These are phyloP conservation scores for Drosophila repletoides DNA, from an alignment of 1,140 invertebrate genomes.

Conservation along the genomic window DNA sequence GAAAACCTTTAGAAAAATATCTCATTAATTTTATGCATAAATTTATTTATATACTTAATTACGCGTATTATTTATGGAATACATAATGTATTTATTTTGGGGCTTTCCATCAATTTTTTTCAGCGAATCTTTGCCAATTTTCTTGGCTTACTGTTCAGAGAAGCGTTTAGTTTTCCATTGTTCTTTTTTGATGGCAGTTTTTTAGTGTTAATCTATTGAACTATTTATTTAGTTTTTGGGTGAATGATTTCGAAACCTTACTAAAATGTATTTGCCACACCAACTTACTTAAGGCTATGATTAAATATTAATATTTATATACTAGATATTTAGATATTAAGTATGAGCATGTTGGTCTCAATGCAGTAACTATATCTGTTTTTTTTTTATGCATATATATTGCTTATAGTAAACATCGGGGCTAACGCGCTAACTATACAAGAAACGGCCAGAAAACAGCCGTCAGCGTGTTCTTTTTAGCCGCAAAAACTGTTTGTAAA, in stretches of 20 bases:
- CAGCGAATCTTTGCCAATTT: constrained; percentile 26
- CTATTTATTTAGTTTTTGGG: too few species aligned
- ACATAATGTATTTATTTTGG: constrained; percentile 30
- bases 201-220: constrained; percentile 2
- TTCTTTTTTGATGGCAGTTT: constrained; percentile 34
- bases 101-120: constrained; percentile 14
- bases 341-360: constrained; percentile 44
- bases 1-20: constrained; percentile 76
- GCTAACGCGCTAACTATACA: constrained; percentile 71
- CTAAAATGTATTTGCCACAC: constrained; percentile 71
- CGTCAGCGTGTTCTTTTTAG: constrained; percentile 29
- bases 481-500: constrained; percentile 30
- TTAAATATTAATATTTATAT: constrained; percentile 50
- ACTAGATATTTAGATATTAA: constrained; percentile 31
- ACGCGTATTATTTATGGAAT: constrained; percentile 13
- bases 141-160: constrained; percentile 40
- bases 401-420: constrained; percentile 77
- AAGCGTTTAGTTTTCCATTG: constrained; percentile 75
- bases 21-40: constrained; percentile 26
- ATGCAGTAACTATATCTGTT: constrained; percentile 45
- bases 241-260: constrained; percentile 46
- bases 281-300: constrained; percentile 60
- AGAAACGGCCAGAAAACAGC: constrained; percentile 42
- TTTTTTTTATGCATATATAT: constrained; percentile 51
- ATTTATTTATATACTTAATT: background rate